Base-by-base conservation (phyloP, 2,113 vertebrate genomes). In the Centropristis striata region DNA sequence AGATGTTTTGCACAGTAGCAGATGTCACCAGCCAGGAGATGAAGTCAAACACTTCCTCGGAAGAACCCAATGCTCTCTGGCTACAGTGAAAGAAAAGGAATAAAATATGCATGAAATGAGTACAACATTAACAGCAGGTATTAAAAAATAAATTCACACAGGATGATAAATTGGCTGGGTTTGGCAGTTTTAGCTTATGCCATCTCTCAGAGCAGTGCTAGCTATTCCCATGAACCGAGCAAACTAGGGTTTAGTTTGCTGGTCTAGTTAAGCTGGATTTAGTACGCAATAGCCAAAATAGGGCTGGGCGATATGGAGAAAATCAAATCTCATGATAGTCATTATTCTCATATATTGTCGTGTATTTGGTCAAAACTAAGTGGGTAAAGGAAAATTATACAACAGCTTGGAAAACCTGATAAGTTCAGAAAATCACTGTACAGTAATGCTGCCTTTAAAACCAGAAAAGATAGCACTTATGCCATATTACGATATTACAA, bases 41-140 rank as follows among this genome's bases (percentile, higher is more conserved):
- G 85, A 93, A 83, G 75, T 92, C 81, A 78, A 87, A 92, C 63
- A 95, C 93, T 73, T 95, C 94, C 71, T 94, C 93, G 44, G 95
- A 92, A 14, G 93, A 95, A 81, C 84, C 87, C 73, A 93, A 89
- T 54, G 86, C 93, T 91, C 93, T 94, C 84, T 75, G 92, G 94
- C 92, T 94, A 68, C 59, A 79, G 46, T 64, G 44, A 70, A 71
- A 77, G 32, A 74, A 28, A 84, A 58, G 11, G 11, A 63, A 54
- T 2, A 46, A 27, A 41, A 70, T 16, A 46, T 13, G 11, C 44
- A 80, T 49, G 0, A 72, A 73, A 55, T 39, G 7, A 61, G 60
- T 83, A 70, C 4, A 81, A 85, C 1, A 85, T 63, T 18, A 51
- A 16, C 15, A 25, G 12, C 11, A 27, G 9, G 49, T 3, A 4